Percentiles rank a stretch among this genome's conserved stretches.
These are phyloP conservation scores for Bugula neritina DNA, from an alignment of 2,888 invertebrate genomes.

Conservation along the genomic window DNA sequence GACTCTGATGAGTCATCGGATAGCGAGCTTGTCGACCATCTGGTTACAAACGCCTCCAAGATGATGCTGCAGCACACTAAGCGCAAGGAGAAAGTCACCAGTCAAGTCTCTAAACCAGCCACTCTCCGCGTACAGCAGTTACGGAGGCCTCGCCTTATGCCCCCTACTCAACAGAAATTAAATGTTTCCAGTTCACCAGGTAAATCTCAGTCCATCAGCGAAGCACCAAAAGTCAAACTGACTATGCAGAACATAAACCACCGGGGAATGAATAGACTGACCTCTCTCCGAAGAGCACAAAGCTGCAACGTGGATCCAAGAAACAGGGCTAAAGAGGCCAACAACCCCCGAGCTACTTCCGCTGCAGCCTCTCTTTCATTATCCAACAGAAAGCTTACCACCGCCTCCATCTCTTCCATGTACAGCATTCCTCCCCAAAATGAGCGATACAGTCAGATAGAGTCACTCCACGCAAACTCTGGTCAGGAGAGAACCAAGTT, in stretches of 20 bases:
- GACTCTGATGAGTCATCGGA: background rate
- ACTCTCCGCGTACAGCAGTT: background rate
- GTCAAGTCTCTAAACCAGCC: too few species aligned
- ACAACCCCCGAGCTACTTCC: background rate
- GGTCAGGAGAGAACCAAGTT: conserved; percentile 26
- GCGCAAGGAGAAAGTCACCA: too few species aligned
- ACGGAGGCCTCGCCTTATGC: background rate
- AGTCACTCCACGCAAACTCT: background rate
- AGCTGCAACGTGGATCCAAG: background rate
- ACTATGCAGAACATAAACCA: background rate
- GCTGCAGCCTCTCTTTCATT: conserved; percentile 1
- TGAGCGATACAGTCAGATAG: background rate
- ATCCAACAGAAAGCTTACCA: background rate
- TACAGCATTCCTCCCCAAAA: background rate
- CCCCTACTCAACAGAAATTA: background rate
- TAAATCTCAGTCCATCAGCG: background rate
- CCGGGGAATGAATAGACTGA: background rate
- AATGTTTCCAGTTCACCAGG: background rate
- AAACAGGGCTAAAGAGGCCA: background rate
- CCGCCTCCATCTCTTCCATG: background rate
- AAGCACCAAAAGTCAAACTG: background rate
- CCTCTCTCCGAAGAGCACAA: background rate
- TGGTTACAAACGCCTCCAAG: background rate
- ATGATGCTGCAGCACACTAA: background rate
- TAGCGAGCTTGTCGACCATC: background rate